These are phyloP conservation scores for Bubo scandiacus DNA, from an alignment of 2,113 vertebrate genomes.

Conservation along the genomic window DNA sequence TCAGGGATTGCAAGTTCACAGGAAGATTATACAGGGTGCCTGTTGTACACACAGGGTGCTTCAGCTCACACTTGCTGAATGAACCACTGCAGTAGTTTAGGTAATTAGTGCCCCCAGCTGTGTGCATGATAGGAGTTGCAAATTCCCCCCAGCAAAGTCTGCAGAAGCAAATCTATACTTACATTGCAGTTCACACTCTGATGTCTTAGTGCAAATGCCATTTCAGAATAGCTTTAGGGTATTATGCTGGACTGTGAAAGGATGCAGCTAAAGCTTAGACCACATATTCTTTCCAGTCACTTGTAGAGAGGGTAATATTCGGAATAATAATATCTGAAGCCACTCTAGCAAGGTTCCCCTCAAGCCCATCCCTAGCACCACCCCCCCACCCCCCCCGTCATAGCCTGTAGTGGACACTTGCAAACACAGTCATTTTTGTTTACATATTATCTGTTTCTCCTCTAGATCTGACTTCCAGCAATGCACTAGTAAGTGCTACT, in stretches of 20 bases:
- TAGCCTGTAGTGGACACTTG: not conserved
- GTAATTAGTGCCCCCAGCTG: not conserved
- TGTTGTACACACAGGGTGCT: not conserved
- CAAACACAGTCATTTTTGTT: not conserved
- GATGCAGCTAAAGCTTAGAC: not conserved
- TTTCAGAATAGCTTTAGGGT: not conserved
- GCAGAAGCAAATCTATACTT: not conserved
- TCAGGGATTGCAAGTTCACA: not conserved
- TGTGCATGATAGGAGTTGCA: not conserved
- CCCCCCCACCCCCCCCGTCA: not conserved
- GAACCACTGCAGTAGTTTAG: not conserved
- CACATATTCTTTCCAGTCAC: not conserved
- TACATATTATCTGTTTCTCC: not conserved
- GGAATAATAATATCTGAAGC: not conserved
- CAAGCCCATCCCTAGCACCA: not conserved
- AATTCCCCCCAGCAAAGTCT: not conserved
- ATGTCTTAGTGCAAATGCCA: not conserved
- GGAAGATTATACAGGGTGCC: not conserved
- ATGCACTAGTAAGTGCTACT: not conserved
- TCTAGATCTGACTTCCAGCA: not conserved
- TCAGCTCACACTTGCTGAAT: not conserved
- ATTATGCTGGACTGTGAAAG: not conserved
- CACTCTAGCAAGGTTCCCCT: not conserved
- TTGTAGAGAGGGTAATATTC: not conserved
- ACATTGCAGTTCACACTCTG: too few relatives aligned